These are phyloP conservation scores for Epizoanthus rinbou DNA, from an alignment of 92 coral and sea anemone genomes.

Conservation along the genomic window DNA sequence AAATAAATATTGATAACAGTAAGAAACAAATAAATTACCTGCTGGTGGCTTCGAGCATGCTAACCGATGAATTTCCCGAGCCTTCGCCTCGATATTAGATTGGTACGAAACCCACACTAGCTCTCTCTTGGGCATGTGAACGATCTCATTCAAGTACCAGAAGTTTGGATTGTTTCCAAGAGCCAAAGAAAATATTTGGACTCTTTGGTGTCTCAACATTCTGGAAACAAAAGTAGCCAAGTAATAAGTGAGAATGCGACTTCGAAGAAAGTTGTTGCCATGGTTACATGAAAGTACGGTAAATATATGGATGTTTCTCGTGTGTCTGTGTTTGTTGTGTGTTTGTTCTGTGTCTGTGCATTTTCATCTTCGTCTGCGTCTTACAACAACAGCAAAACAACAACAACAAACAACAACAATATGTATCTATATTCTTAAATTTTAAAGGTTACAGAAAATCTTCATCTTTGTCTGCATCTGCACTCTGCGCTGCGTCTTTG, in stretches of 20 bases:
- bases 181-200: constrained; percentile 13
- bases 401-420: too few relatives aligned
- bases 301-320: too few relatives aligned
- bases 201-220: constrained; percentile 21
- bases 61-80: neutral
- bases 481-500: too few relatives aligned
- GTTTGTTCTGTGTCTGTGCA: too few relatives aligned
- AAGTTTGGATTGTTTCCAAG: constrained; percentile 2
- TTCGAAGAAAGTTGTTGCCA: neutral
- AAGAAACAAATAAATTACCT: neutral
- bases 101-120: neutral
- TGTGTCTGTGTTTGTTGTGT: too few relatives aligned
- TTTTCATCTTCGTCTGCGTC: too few relatives aligned
- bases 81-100: neutral
- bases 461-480: too few relatives aligned
- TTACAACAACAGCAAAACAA: too few relatives aligned
- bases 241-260: neutral
- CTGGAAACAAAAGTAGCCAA: neutral
- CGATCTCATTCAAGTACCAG: constrained; percentile 6
- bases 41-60: constrained; percentile 16
- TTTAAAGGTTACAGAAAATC: too few relatives aligned
- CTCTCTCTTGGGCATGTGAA: constrained; percentile 19
- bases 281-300: too few relatives aligned
- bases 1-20: too few relatives aligned
- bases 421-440: too few relatives aligned